Percentiles rank a stretch among this genome's conserved stretches.
Conservation (phyloP, 2,797 vertebrate genomes). For the Tragopan temminckii region DNA sequence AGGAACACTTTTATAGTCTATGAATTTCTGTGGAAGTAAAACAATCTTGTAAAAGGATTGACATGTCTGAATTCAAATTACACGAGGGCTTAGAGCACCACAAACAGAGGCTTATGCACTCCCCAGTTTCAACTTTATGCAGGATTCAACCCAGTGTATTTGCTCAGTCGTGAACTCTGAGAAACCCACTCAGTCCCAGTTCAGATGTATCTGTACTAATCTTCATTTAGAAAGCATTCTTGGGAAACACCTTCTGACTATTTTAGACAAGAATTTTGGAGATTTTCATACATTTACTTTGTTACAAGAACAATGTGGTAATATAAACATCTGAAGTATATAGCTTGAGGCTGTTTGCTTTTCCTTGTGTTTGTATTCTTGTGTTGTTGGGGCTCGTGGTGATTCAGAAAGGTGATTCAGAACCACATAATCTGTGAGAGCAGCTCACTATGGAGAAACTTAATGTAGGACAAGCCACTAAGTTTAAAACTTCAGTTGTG, state of each 20-base stretch:
- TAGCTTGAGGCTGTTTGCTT: constrained; percentile 31
- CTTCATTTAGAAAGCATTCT: background rate
- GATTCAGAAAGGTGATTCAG: constrained; percentile 29
- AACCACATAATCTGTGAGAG: constrained; percentile 16
- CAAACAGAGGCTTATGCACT: background rate
- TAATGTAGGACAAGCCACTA: background rate
- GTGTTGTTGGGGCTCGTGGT: constrained; percentile 17
- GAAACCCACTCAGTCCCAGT: background rate
- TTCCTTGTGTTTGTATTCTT: constrained; percentile 26
- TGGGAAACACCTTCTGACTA: background rate
- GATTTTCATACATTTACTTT: background rate
- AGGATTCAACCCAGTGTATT: background rate
- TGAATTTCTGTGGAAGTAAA: background rate
- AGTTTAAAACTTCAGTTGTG: background rate
- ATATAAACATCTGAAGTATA: background rate
- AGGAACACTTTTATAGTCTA: background rate
- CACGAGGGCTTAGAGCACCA: background rate
- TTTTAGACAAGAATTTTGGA: background rate
- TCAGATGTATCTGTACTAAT: background rate
- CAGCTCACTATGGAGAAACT: constrained; percentile 8
- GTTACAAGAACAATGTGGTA: background rate
- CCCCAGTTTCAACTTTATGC: background rate
- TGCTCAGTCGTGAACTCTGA: background rate
- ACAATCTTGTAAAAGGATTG: background rate
- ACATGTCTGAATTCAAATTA: background rate